Base-by-base conservation (phyloP, 2,888 invertebrate genomes). In the Cynaeus angustus region DNA sequence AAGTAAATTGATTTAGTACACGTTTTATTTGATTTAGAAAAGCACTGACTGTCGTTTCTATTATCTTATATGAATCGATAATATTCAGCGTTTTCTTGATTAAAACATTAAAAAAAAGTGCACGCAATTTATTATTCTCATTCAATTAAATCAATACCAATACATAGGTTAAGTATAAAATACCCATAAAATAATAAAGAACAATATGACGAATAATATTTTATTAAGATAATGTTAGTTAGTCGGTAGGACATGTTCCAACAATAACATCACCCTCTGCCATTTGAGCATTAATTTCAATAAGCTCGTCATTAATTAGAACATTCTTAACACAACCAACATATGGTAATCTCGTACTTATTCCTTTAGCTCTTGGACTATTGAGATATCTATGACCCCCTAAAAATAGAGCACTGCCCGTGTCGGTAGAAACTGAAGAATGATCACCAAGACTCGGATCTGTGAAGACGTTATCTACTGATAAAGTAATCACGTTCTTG, bases 401-500 rank as follows among this genome's bases (percentile, higher is more conserved):
- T 78, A 99, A 88, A 85, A 94, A 98, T 30, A 99, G 87, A 0
- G 96, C 94, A 71, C 95, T 92, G 26, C 91, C 91, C 0, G 96
- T 96, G 78, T 94, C 91, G 0, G 96, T 94, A 0, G 91, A 89
- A 87, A 14, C 90, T 87, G 88, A 89, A 30, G 78, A 77, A 46
- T 78, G 76, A 26, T 82, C 84, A 3, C 94, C 94, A 30, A 94
- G 89, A 1, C 91, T 92, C 0, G 94, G 92, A 72, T 90, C 88
- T 0, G 92, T 91, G 80, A 91, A 91, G 66, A 91, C 88, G 6
- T 92, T 93, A 85, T 98, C 96, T 0, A 99, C 95, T 0, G 93
- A 91, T 59, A 99, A 87, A 0, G 94, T 91, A 3, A 97, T 92
- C 13, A 97, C 92, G 83, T 96, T 96, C 85, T 94, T 94, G n/a